Percentiles rank a stretch among this genome's conserved stretches.
Evolutionary conservation across 2,797 vertebrate genomes (phyloP).

Genomic region (Schizothorax lantsangensis): DNA sequence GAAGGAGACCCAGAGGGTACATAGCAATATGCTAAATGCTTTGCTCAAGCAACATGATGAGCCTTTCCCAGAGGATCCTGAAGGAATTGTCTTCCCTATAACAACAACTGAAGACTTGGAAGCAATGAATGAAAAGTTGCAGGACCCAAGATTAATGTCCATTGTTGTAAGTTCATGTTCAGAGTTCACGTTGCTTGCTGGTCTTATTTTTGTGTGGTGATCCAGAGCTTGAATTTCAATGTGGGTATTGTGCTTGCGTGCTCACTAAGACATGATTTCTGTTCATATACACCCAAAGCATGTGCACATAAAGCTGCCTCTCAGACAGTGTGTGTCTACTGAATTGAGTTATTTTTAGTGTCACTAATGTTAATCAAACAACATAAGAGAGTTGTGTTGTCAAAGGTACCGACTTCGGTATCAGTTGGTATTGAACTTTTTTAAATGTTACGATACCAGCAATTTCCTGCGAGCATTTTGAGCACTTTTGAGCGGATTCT

Average conservation of each 20-base stretch:
- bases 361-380: too few species aligned
- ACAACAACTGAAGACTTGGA: constrained; percentile 1
- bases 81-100: constrained; percentile 1
- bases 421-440: too few species aligned
- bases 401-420: too few species aligned
- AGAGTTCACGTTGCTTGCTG: neutral
- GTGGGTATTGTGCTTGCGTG: neutral
- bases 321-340: too few species aligned
- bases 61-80: neutral
- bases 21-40: neutral
- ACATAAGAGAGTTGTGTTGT: too few species aligned
- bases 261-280: neutral
- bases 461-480: too few species aligned
- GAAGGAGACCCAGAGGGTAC: neutral
- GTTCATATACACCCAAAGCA: too few species aligned
- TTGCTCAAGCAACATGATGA: neutral
- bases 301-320: too few species aligned
- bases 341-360: too few species aligned
- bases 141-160: constrained; percentile 6
- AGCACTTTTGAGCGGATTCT: too few species aligned
- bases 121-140: neutral
- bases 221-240: constrained; percentile 5
- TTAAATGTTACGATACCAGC: too few species aligned
- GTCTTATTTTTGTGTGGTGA: neutral
- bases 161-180: neutral